These are phyloP conservation scores for Ricordea florida DNA, from an alignment of 92 coral and sea anemone genomes.

Conservation along the genomic window DNA sequence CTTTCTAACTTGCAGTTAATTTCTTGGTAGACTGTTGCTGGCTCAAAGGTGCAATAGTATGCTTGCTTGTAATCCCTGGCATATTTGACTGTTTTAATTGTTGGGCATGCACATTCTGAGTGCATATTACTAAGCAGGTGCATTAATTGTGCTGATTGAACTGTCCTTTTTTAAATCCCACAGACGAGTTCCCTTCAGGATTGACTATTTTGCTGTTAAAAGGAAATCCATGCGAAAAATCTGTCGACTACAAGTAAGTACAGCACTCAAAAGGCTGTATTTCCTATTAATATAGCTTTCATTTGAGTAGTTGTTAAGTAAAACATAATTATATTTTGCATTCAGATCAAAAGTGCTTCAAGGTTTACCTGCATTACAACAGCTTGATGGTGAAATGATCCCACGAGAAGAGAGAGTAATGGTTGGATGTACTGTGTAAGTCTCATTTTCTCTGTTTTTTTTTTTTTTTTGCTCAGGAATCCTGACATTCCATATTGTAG, in stretches of 20 bases:
- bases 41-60: too few species aligned
- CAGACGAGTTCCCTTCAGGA: slow-evolving; percentile 74
- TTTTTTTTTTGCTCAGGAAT: not conserved
- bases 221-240: slow-evolving; percentile 76
- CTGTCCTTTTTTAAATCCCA: not conserved
- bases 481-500: not conserved
- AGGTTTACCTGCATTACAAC: slow-evolving; percentile 59
- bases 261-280: not conserved
- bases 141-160: too few species aligned
- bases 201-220: slow-evolving; percentile 61
- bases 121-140: too few species aligned
- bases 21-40: too few species aligned
- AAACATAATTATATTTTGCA: not conserved
- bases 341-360: slow-evolving; percentile 25
- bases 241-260: slow-evolving; percentile 67
- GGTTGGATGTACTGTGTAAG: slow-evolving; percentile 69
- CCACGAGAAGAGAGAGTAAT: slow-evolving; percentile 41
- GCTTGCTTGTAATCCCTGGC: too few species aligned
- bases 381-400: slow-evolving; percentile 63
- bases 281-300: not conserved
- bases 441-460: not conserved
- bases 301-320: not conserved
- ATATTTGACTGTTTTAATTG: too few species aligned
- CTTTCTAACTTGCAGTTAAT: too few species aligned
- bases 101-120: too few species aligned